These are phyloP conservation scores for Champsocephalus gunnari DNA, from an alignment of 2,797 vertebrate genomes.

Conservation along the genomic window DNA sequence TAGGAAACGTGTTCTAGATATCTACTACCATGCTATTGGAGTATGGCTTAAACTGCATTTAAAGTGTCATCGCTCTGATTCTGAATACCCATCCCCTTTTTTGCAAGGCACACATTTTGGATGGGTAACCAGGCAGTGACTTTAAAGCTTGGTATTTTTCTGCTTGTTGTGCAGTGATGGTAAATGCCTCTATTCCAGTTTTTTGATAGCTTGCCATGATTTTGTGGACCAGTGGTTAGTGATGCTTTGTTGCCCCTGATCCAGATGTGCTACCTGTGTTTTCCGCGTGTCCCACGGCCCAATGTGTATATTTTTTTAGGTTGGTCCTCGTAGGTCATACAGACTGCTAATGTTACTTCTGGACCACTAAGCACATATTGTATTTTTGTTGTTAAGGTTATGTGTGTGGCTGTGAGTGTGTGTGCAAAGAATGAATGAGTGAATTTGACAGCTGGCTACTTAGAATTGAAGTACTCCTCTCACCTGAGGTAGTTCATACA, in stretches of 20 bases:
- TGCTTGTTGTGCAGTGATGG: conserved; percentile 82
- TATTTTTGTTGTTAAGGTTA: conserved; percentile 53
- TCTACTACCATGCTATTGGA: conserved; percentile 42
- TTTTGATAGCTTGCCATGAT: conserved; percentile 63
- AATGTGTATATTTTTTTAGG: conserved; percentile 78
- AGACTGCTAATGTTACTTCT: conserved; percentile 76
- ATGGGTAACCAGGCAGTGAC: conserved; percentile 69
- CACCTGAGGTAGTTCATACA: conserved; percentile 59
- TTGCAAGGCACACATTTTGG: conserved; percentile 63
- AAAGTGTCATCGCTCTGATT: conserved; percentile 71
- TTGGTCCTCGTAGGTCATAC: conserved; percentile 83
- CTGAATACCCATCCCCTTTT: conserved; percentile 62
- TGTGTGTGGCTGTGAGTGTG: conserved; percentile 22
- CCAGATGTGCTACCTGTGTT: conserved; percentile 76
- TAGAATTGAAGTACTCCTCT: conserved; percentile 75
- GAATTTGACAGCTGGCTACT: conserved; percentile 72
- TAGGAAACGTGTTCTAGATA: conserved; percentile 72
- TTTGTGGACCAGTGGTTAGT: conserved; percentile 80
- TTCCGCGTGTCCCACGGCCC: conserved; percentile 74
- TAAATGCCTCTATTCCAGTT: conserved; percentile 68
- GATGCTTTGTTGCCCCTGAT: conserved; percentile 75
- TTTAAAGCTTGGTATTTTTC: conserved; percentile 76
- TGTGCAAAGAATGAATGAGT: conserved; percentile 55
- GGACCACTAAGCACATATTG: conserved; percentile 80
- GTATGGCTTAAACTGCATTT: conserved; percentile 72